Base-by-base conservation (phyloP, 2,113 vertebrate genomes). In the Megalops atlanticus region DNA sequence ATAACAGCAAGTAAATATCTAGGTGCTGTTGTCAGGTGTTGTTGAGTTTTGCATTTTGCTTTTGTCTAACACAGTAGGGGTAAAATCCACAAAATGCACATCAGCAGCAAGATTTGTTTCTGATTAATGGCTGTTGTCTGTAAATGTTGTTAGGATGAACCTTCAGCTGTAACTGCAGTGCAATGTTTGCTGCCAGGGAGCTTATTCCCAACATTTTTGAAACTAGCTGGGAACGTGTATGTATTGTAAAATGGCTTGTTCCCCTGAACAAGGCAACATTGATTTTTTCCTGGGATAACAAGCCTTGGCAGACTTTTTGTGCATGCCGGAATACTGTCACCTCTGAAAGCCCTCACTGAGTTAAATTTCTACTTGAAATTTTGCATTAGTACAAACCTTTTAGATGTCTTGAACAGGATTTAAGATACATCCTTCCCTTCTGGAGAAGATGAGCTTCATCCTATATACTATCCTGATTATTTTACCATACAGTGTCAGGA, bases 271-370 rank as follows among this genome's bases (percentile, higher is more conserved):
- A 18, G 72, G n/a, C 27, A 75, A 41, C 49, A 75, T 74, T 40
- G 49, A 41, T 74, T 74, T 81, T 81, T 80, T 39, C 24, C 39
- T 64, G 33, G 40, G 49, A 58, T 82, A 74, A 74, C 49, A n/a
- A 79, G 76, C 39, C 21, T 58, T 36, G 49, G 31, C 70, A 58
- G 33, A 68, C 64, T 45, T 70, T 31, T 31, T 71, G 49, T 12
- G 35, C 40, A 1, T 7, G 49, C 16, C 40, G 21, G 49, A 68
- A 36, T 64, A 45, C 24, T 77, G 36, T 74, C 70, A 35, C 24
- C 35, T 12, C 38, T 27, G 14, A 70, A 36, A 24, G 18, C 4
- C 71, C n/a, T 71, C 64, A 16, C 27, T 11, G 27, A 79, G 41
- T 64, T 31, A 47, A 31, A 47, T 79, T 31, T 70, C 40, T 16